These are phyloP conservation scores for Oophaga pumilio DNA, from an alignment of 2,113 vertebrate species.

Conservation along the genomic window DNA sequence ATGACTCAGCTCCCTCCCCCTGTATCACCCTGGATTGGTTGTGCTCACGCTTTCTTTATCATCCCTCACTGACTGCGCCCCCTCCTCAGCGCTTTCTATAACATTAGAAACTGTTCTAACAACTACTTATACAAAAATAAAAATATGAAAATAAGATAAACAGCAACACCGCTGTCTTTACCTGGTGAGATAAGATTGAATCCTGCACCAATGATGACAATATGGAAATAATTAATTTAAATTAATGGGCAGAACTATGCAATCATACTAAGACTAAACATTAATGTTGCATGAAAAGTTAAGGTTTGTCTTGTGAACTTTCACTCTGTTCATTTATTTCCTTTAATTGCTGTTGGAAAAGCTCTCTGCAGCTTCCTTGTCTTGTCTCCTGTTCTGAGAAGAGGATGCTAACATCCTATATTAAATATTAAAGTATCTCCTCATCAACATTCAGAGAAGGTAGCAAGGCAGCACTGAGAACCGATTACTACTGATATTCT, in stretches of 20 bases:
- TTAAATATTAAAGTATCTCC: neutral
- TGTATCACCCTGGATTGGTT: too few relatives aligned
- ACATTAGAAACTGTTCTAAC: too few relatives aligned
- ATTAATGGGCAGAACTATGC: neutral
- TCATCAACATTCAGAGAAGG: neutral
- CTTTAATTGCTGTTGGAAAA: neutral
- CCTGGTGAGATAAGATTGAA: neutral
- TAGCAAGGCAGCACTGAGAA: neutral
- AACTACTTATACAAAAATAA: too few relatives aligned
- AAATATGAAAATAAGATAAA: neutral
- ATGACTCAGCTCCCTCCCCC: too few relatives aligned
- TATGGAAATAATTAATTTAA: neutral
- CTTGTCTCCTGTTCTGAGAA: slow-evolving; percentile 6
- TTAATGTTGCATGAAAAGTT: neutral
- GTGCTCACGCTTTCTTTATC: too few relatives aligned
- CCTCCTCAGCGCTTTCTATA: too few relatives aligned
- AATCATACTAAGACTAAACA: neutral
- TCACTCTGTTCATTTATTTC: neutral
- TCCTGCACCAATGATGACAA: neutral
- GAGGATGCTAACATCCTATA: neutral
- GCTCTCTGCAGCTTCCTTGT: neutral
- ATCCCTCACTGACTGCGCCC: too few relatives aligned
- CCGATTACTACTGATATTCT: neutral
- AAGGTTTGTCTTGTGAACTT: neutral
- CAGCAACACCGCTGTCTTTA: neutral